These are phyloP conservation scores for Chrysochloris asiatica DNA, from an alignment of 2,113 vertebrate genomes.

Conservation along the genomic window DNA sequence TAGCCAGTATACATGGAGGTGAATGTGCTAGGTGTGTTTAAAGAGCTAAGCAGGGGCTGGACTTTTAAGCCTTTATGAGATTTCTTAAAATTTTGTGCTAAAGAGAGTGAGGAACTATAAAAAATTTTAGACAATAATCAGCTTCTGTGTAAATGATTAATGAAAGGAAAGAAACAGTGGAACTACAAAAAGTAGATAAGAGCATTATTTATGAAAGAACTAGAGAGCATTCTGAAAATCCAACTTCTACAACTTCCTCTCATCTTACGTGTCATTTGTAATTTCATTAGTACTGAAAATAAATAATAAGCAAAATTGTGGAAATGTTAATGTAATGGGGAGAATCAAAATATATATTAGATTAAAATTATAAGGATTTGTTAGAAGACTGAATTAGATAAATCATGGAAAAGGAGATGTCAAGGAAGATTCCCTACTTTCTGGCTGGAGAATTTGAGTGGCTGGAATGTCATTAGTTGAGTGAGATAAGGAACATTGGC, in stretches of 20 bases:
- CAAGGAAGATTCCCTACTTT: not conserved
- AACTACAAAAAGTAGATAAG: not conserved
- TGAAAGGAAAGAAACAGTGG: not conserved
- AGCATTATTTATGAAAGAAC: too few species aligned
- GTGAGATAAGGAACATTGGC: not conserved
- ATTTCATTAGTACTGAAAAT: constrained; percentile 19
- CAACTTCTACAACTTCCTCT: not conserved
- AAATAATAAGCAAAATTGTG: not conserved
- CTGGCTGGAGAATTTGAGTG: not conserved
- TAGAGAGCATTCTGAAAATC: not conserved
- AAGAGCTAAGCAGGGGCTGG: not conserved
- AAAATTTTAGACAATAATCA: not conserved
- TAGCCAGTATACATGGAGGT: not conserved
- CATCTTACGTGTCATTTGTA: not conserved
- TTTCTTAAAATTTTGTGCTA: not conserved
- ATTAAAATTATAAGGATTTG: not conserved
- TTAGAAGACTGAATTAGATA: not conserved
- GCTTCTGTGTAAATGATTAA: not conserved
- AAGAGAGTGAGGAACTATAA: not conserved
- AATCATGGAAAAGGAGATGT: not conserved
- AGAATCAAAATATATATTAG: not conserved
- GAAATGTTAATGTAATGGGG: not conserved
- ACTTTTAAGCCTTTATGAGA: not conserved
- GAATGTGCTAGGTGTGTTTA: not conserved
- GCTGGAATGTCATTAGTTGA: not conserved